Base-by-base conservation (phyloP, 2,888 invertebrate genomes). In the Apotomis betuletana region DNA sequence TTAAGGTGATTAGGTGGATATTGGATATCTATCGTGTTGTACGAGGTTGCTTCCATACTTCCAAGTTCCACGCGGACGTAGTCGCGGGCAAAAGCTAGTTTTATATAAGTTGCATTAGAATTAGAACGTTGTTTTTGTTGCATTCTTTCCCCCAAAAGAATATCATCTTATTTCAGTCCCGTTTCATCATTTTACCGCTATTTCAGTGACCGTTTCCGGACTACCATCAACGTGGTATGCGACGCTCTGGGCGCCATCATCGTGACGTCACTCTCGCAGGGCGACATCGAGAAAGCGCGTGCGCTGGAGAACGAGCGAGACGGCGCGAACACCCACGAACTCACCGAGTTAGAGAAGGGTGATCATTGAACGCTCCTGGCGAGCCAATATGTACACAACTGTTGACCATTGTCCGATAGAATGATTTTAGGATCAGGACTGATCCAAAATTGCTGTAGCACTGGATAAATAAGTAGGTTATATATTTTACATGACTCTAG, bases 231-330 rank as follows among this genome's bases (percentile, higher is more conserved):
- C 90, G 99, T 99, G 49, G 96, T 98, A 88, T 99, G 99, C 80
- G 99, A 99, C 88, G 97, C 98, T 10, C 91, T 99, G 74, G 99
- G 99, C 57, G 98, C 99, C 59, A 97, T 97, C 72, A 96, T 99
- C 68, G 98, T 99, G 46, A 96, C 97, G 81, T 95, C 97, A 78
- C 93, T 98, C 76, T 97, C 97, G 73, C 95, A 95, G 83, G 95
- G 95, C 10, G 98, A 98, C 83, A 93, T 89, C 64, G 92, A 90
- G 59, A 90, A 90, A 77, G 84, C 82, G 77, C 91, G 88, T 70
- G 78, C 83, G 82, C 51, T 79, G 62, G 90, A 89, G 81, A 94
- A 85, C 90, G 92, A 92, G 15, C 83, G 85, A 78, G 90, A 92
- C 46, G 81, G 82, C 49, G 94, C 94, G n/a, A 87, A 95, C 67